Base-by-base conservation (phyloP, 2,888 invertebrate species). In the Drosophila lutescens region DNA sequence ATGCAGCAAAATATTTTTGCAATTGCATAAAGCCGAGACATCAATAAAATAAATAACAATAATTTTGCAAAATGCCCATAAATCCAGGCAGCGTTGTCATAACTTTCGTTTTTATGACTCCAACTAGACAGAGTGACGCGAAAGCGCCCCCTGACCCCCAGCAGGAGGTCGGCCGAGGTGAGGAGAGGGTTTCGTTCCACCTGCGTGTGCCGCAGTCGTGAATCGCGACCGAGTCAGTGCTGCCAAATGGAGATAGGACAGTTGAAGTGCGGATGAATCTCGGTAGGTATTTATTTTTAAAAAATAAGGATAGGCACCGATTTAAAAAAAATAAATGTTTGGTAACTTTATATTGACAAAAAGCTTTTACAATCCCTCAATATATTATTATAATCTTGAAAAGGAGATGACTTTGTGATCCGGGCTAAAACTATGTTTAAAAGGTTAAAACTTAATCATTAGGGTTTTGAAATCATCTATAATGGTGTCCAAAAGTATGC, bases 91-190 rank as follows among this genome's bases (percentile, higher is more conserved):
- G 77, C 80, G 87, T 88, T 85, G 87, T 90, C 89, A 90, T 91
- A 91, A 90, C 89, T 90, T 90, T 80, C 83, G 79, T 89, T 90
- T 91, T 91, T 91, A 91, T 90, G 88, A 87, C 89, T 86, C 72
- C 79, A 86, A 80, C 88, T 83, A 88, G 88, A 86, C 88, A 88
- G 73, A 72, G 62, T 73, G 79, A 86, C 86, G 76, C 68, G 69
- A 40, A 61, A 26, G 30, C 46, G 23, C 46, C 47, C 53, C 32
- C 38, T 67, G 55, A 40, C 46, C 47, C 68, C 43, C 58, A 15
- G 41, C 7, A 49, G 32, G 23, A 23, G 26, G 4, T 20, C 20
- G 12, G 12, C 34, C 34, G 34, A 34, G 49, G 36, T 34, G 13
- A 40, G 15, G 51, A 17, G 43, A 26, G 32, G 53, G 44, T 57